These are phyloP conservation scores for Chloropsis cyanopogon DNA, from an alignment of 2,113 vertebrate genomes.

Conservation along the genomic window DNA sequence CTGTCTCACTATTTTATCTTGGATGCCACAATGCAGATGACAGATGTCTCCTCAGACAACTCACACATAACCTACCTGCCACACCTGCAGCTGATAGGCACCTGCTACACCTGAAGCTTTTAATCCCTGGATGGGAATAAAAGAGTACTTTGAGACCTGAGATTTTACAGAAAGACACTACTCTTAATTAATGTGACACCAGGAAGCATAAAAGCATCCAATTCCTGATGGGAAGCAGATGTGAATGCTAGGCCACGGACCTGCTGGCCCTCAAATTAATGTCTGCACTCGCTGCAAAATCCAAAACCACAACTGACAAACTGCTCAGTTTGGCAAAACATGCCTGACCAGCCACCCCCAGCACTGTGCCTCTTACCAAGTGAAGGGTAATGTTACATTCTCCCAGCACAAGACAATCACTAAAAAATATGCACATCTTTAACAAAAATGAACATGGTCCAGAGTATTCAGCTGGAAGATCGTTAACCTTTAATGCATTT, in stretches of 20 bases:
- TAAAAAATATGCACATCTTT: background rate
- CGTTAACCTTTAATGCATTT: conserved; percentile 2
- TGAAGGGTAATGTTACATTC: background rate
- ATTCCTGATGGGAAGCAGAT: background rate
- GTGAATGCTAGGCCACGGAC: rapidly evolving
- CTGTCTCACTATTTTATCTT: background rate
- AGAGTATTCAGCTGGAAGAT: background rate
- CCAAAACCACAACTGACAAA: background rate
- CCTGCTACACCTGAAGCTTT: background rate
- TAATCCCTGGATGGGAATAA: background rate
- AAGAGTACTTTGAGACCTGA: background rate
- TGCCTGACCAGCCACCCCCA: rapidly evolving
- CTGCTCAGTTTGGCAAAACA: background rate
- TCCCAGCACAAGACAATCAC: background rate
- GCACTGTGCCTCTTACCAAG: background rate
- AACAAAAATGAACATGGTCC: background rate
- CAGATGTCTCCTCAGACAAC: background rate
- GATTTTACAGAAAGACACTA: background rate
- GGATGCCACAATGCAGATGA: background rate
- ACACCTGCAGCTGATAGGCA: too few species aligned
- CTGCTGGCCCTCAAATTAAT: background rate
- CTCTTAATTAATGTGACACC: background rate
- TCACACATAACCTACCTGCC: background rate
- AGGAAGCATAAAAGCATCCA: background rate
- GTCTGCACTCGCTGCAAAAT: background rate